These are phyloP conservation scores for Adelges cooleyi DNA, from an alignment of 1,140 invertebrate genomes.

Conservation along the genomic window DNA sequence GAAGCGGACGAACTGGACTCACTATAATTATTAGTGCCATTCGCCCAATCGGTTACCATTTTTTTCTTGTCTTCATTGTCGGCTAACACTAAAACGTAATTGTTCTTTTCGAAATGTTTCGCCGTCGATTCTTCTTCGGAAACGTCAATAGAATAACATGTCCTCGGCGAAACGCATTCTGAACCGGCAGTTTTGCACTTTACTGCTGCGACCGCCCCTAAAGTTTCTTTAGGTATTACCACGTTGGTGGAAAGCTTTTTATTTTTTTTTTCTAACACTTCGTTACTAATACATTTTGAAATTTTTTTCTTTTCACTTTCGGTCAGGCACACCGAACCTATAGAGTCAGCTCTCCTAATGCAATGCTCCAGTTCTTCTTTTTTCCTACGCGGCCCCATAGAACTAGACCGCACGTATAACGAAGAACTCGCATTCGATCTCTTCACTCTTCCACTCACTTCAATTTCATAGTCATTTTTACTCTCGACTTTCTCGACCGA, in stretches of 20 bases:
- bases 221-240: slow-evolving; percentile 49
- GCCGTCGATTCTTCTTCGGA: slow-evolving; percentile 39
- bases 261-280: slow-evolving; percentile 50
- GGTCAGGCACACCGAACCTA: slow-evolving; percentile 43
- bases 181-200: slow-evolving; percentile 38
- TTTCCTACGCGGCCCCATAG: slow-evolving; percentile 41
- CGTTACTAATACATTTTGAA: slow-evolving; percentile 57
- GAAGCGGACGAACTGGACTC: slow-evolving; percentile 34
- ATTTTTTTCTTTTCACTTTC: slow-evolving; percentile 61
- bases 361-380: slow-evolving; percentile 36
- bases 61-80: slow-evolving; percentile 28
- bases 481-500: slow-evolving; percentile 32
- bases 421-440: slow-evolving; percentile 12
- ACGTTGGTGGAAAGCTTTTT: slow-evolving; percentile 35
- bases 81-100: slow-evolving; percentile 44
- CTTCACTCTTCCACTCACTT: slow-evolving; percentile 31
- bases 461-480: slow-evolving; percentile 45
- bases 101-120: slow-evolving; percentile 39
- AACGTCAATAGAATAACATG: slow-evolving; percentile 45
- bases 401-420: slow-evolving; percentile 56
- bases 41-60: slow-evolving; percentile 11
- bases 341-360: slow-evolving; percentile 45
- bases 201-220: slow-evolving; percentile 48
- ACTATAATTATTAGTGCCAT: slow-evolving; percentile 31
- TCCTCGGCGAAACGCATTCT: slow-evolving; percentile 41